Conservation (phyloP, 2,113 vertebrate species). For the Asarcornis scutulata region DNA sequence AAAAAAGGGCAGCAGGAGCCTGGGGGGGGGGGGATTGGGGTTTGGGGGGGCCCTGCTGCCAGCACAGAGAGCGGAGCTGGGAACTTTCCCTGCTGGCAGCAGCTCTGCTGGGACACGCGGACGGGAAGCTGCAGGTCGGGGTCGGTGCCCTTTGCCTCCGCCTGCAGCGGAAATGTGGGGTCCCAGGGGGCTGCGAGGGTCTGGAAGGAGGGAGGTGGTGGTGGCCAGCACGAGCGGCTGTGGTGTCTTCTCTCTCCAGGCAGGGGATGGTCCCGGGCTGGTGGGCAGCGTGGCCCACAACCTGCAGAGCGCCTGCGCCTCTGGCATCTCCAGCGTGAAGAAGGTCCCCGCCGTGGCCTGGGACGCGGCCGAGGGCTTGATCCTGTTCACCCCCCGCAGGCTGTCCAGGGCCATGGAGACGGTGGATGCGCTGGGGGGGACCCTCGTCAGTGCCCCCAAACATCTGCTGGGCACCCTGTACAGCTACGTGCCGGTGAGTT, state of each 20-base stretch:
- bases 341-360: conserved; percentile 60
- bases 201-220: neutral
- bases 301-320: conserved; percentile 60
- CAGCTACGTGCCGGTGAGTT: conserved; percentile 77
- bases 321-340: conserved; percentile 64
- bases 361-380: conserved; percentile 62
- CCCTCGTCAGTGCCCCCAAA: conserved; percentile 66
- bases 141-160: neutral
- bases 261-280: neutral
- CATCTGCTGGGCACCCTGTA: conserved; percentile 71
- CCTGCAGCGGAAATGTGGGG: neutral
- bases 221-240: neutral
- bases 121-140: neutral
- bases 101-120: neutral
- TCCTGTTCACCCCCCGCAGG: conserved; percentile 52
- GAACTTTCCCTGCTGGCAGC: neutral
- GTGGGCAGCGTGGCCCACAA: conserved; percentile 67
- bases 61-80: neutral
- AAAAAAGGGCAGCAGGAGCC: neutral
- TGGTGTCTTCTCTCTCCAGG: conserved; percentile 44
- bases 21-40: neutral
- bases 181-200: neutral
- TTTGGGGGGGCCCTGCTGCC: neutral
- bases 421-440: conserved; percentile 59
- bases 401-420: conserved; percentile 65